Conservation (phyloP, 2,888 invertebrate species). For the Apamea monoglypha region DNA sequence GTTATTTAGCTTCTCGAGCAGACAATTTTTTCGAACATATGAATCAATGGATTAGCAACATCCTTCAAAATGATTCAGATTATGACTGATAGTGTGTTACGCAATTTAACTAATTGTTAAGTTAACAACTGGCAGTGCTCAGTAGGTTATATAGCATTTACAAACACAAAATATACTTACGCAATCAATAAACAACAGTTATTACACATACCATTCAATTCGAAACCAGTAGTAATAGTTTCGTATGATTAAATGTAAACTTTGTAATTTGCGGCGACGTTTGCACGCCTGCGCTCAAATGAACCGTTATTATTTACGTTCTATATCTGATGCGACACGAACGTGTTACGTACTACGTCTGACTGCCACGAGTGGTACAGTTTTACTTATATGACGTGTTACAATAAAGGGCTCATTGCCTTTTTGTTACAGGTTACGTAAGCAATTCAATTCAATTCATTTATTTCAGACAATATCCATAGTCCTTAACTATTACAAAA, state of each 20-base stretch:
- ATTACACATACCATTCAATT: constrained; percentile 17
- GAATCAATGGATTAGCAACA: neutral
- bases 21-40: neutral
- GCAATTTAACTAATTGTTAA: neutral
- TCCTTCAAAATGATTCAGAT: neutral
- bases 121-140: neutral
- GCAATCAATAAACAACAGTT: constrained; percentile 12
- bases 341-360: constrained; percentile 36
- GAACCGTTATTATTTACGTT: constrained; percentile 59
- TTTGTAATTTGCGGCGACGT: constrained; percentile 58
- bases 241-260: constrained; percentile 38
- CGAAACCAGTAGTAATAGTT: constrained; percentile 17
- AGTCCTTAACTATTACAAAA: no score
- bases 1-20: neutral
- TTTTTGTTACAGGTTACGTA: neutral
- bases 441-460: no score
- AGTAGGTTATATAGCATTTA: neutral
- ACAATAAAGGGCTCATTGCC: neutral
- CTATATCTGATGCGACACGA: constrained; percentile 64
- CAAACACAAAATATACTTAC: neutral
- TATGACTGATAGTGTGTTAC: neutral
- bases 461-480: no score
- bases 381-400: neutral
- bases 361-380: neutral
- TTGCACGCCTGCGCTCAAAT: constrained; percentile 55